Percentiles rank a stretch among this genome's conserved stretches.
phyloP scores from a whole-genome alignment of 2,113 vertebrate species.

The Marmota flaviventris region DNA sequence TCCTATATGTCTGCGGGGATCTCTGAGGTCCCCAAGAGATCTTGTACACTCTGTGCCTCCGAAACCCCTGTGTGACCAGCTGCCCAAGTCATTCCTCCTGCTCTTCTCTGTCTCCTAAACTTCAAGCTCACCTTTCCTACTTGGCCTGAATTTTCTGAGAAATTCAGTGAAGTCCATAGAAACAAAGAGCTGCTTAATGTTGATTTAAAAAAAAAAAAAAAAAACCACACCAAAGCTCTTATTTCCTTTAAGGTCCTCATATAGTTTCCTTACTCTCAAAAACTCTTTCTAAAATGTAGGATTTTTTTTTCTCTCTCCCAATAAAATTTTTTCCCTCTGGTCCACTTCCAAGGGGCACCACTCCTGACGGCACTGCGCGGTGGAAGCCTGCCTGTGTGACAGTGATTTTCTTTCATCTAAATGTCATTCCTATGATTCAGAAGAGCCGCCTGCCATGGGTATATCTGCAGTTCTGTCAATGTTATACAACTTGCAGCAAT shows the following conservation, averaged over 20 bases:
- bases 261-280: neutral
- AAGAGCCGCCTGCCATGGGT: neutral
- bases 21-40: neutral
- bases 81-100: neutral
- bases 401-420: constrained; percentile 55
- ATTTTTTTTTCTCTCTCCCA: neutral
- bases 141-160: neutral
- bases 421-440: constrained; percentile 64
- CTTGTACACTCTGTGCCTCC: neutral
- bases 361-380: accelerated
- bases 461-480: constrained; percentile 14
- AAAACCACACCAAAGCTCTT: neutral
- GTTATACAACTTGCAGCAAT: constrained; percentile 29
- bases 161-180: neutral
- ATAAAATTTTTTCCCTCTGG: neutral
- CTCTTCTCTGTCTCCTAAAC: neutral
- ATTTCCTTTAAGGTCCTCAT: neutral
- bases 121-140: neutral
- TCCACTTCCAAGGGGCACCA: neutral
- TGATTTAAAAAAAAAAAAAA: no score
- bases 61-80: neutral
- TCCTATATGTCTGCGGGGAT: neutral
- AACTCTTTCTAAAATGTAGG: neutral
- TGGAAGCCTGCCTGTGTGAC: neutral
- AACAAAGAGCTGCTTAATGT: neutral